These are phyloP conservation scores for Salpingus planirostris DNA, from an alignment of 2,888 invertebrate genomes.

Conservation along the genomic window DNA sequence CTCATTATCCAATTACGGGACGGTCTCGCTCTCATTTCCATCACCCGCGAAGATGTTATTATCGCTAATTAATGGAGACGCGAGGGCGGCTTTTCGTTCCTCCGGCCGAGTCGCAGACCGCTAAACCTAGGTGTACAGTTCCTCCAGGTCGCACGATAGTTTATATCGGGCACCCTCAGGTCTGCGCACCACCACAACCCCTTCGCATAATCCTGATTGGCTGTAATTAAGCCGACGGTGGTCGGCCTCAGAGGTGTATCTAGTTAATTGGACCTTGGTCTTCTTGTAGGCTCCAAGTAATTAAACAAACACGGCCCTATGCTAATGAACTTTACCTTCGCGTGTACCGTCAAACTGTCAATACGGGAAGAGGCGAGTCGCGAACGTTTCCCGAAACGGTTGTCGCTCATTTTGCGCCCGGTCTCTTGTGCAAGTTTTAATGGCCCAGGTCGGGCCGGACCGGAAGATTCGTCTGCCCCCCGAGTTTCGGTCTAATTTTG, in stretches of 20 bases:
- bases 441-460: constrained; percentile 6
- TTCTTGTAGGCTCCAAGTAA: constrained; percentile 23
- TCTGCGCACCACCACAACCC: constrained; percentile 7
- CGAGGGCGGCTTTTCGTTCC: too few relatives aligned
- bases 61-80: too few relatives aligned
- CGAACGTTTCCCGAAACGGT: constrained; percentile 2
- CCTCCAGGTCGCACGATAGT: constrained; percentile 8
- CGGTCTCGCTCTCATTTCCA: too few relatives aligned
- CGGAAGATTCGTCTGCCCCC: constrained; percentile 12
- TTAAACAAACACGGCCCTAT: constrained; percentile 25
- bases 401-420: constrained; percentile 6
- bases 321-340: constrained; percentile 23
- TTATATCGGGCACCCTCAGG: constrained; percentile 9
- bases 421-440: constrained; percentile 3
- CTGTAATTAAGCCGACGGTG: constrained; percentile 21
- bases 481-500: constrained; percentile 10
- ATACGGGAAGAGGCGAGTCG: constrained; percentile 11
- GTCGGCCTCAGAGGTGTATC: constrained; percentile 26
- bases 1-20: too few relatives aligned
- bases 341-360: constrained; percentile 16
- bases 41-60: too few relatives aligned
- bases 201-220: constrained; percentile 21
- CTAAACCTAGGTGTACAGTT: not conserved
- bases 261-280: constrained; percentile 23
- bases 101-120: not conserved